These are phyloP conservation scores for Gryon sp. DNA, from an alignment of 1,140 invertebrate species.

Conservation along the genomic window DNA sequence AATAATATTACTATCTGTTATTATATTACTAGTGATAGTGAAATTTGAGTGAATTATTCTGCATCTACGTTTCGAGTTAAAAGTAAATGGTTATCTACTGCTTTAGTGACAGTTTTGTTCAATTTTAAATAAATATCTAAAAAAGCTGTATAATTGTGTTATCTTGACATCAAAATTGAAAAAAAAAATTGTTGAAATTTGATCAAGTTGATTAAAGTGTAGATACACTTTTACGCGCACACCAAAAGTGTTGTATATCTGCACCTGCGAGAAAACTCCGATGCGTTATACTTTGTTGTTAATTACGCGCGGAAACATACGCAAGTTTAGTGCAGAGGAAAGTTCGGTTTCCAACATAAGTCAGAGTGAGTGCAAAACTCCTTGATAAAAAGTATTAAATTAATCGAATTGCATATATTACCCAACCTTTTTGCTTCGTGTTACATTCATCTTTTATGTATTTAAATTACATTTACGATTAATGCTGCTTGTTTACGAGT, in stretches of 20 bases:
- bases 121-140: too few relatives aligned
- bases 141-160: too few relatives aligned
- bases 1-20: too few relatives aligned
- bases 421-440: background rate
- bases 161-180: too few relatives aligned
- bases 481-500: conserved; percentile 16
- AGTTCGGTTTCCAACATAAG: background rate
- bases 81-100: too few relatives aligned
- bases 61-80: too few relatives aligned
- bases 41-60: too few relatives aligned
- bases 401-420: conserved; percentile 22
- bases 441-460: conserved; percentile 2
- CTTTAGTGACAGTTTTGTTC: too few relatives aligned
- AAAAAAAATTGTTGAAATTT: too few relatives aligned
- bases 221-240: background rate
- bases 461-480: conserved; percentile 2
- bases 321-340: background rate
- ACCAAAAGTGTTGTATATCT: conserved; percentile 21
- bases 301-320: conserved; percentile 11
- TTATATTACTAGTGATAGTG: too few relatives aligned
- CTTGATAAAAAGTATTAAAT: conserved; percentile 16
- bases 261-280: conserved; percentile 14
- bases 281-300: conserved; percentile 20
- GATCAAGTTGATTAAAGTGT: too few relatives aligned
- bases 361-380: conserved; percentile 5